phyloP scores from a whole-genome alignment of 2,797 vertebrate species.

The Tenualosa thibaudeaui region DNA sequence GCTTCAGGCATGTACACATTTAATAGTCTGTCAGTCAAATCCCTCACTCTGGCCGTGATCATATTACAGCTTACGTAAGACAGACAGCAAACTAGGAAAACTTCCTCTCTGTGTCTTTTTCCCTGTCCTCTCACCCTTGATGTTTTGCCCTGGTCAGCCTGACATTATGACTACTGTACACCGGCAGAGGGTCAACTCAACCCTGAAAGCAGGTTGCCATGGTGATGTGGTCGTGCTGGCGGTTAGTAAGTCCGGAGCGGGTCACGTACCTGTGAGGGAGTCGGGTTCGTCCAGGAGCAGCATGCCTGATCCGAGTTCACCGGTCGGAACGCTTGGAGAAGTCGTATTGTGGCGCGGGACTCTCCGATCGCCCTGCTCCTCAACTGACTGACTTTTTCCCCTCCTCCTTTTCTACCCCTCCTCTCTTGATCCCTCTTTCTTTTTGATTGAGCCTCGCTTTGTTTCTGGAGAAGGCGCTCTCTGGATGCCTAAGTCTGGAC shows the following conservation, averaged over 20 bases:
- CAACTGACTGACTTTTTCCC: not conserved
- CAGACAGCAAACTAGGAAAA: not conserved
- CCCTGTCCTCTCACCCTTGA: not conserved
- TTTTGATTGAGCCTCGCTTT: not conserved
- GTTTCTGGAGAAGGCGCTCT: not conserved
- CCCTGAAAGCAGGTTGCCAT: slow-evolving; percentile 27
- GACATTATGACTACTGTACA: not conserved
- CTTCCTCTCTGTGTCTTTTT: slow-evolving; percentile 42
- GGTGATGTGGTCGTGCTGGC: not conserved
- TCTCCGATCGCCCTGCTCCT: not conserved
- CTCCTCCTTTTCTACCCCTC: not conserved
- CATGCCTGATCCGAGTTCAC: slow-evolving; percentile 54
- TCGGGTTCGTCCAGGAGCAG: slow-evolving; percentile 70
- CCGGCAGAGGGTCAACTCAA: not conserved
- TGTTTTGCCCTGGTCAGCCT: not conserved
- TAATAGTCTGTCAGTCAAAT: not conserved
- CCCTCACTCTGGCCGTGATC: not conserved
- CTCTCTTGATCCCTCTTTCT: not conserved
- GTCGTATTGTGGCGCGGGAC: not conserved
- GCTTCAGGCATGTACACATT: not conserved
- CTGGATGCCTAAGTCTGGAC: not conserved
- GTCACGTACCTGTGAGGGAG: slow-evolving; percentile 66
- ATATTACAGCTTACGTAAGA: not conserved
- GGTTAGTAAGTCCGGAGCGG: not conserved
- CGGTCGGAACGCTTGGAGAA: not conserved